These are phyloP conservation scores for Indicator maculatus DNA, from an alignment of 2,113 vertebrate genomes.

Conservation along the genomic window DNA sequence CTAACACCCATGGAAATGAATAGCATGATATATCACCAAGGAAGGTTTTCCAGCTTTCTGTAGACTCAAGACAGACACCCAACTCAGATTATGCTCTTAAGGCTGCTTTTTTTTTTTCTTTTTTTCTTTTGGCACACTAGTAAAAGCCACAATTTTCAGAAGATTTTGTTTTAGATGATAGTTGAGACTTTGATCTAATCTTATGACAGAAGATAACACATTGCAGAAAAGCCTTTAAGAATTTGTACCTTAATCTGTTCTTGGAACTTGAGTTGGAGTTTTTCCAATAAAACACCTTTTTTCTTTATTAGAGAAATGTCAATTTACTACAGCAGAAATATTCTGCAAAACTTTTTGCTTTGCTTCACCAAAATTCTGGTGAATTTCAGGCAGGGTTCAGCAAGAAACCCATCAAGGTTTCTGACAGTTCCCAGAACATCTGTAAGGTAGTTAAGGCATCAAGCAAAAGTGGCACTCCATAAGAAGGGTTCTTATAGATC, in stretches of 20 bases:
- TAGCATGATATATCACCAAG: not conserved
- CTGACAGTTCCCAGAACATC: not conserved
- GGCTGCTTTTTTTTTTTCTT: not conserved
- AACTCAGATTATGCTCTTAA: not conserved
- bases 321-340: not conserved
- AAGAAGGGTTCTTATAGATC: not conserved
- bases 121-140: not conserved
- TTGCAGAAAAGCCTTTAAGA: constrained; percentile 7
- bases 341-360: not conserved
- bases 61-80: not conserved
- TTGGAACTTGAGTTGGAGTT: not conserved
- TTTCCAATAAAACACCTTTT: not conserved
- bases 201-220: not conserved
- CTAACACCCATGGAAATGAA: not conserved
- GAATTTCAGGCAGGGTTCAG: not conserved
- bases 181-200: not conserved
- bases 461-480: not conserved
- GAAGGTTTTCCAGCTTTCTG: not conserved
- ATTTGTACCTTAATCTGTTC: constrained; percentile 5
- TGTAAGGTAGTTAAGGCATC: not conserved
- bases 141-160: not conserved
- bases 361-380: not conserved
- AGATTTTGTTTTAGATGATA: not conserved
- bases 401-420: not conserved
- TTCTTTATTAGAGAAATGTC: not conserved